Conservation (phyloP, 2,888 invertebrate species). For the Euspilapteryx auroguttella region DNA sequence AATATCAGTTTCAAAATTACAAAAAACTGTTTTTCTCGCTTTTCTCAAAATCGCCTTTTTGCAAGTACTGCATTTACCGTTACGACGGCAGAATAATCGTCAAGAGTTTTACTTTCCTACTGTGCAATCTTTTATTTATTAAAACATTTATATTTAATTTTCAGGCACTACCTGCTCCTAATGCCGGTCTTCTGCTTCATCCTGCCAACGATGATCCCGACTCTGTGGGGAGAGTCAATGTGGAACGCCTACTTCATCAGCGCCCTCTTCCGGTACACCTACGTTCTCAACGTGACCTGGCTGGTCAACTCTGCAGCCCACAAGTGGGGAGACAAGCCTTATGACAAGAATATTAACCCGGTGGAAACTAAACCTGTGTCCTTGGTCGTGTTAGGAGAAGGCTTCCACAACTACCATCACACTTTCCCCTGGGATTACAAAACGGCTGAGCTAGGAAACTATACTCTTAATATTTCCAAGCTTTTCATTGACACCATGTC, state of each 20-base stretch:
- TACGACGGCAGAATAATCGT: too few relatives aligned
- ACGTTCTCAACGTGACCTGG: slow-evolving; percentile 85
- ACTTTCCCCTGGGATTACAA: slow-evolving; percentile 85
- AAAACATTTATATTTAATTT: slow-evolving; percentile 12
- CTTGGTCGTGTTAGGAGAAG: slow-evolving; percentile 70
- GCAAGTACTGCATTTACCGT: too few relatives aligned
- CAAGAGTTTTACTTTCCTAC: not conserved
- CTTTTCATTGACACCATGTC: slow-evolving; percentile 79
- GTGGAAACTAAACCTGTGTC: slow-evolving; percentile 70
- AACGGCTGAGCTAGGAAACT: slow-evolving; percentile 74
- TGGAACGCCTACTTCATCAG: slow-evolving; percentile 68
- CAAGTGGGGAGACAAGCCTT: slow-evolving; percentile 72
- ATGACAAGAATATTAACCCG: slow-evolving; percentile 75
- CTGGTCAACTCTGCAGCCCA: slow-evolving; percentile 89
- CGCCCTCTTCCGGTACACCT: slow-evolving; percentile 74
- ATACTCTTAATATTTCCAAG: slow-evolving; percentile 71
- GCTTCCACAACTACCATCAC: slow-evolving; percentile 89
- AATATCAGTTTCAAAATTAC: too few relatives aligned
- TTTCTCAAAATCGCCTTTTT: too few relatives aligned
- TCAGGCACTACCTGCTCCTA: slow-evolving; percentile 70
- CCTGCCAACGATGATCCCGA: slow-evolving; percentile 73
- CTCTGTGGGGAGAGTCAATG: slow-evolving; percentile 75
- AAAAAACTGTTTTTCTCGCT: too few relatives aligned
- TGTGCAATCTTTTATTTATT: not conserved
- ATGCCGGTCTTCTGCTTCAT: slow-evolving; percentile 77